Percentiles rank a stretch among this genome's conserved stretches.
Evolutionary conservation across 2,888 invertebrate species (phyloP).

Genomic region (Drosophila hawaiiensis): DNA sequence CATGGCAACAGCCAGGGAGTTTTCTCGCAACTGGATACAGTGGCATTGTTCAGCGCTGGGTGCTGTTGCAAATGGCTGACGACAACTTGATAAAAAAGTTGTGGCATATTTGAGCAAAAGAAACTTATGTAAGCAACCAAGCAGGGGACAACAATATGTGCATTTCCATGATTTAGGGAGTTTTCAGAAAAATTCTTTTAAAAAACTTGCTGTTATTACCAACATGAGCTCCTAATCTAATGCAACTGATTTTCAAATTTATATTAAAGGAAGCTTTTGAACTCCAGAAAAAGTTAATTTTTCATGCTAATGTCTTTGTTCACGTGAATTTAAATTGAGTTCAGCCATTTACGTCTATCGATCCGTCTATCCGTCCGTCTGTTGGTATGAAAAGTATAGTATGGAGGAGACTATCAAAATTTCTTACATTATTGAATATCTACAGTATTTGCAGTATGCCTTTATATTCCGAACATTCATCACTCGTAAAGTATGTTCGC

Average conservation of each 20-base stretch:
- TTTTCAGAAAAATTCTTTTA: conserved; percentile 3
- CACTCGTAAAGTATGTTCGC: background rate
- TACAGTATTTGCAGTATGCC: background rate
- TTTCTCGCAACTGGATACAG: conserved; percentile 46
- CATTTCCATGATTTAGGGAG: conserved; percentile 11
- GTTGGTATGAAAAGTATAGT: background rate
- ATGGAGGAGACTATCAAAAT: no score
- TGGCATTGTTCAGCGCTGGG: conserved; percentile 20
- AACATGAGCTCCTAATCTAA: conserved; percentile 20
- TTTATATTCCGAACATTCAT: background rate
- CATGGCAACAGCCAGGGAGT: conserved; percentile 51
- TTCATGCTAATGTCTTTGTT: background rate
- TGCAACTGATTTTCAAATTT: background rate
- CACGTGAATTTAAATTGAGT: background rate
- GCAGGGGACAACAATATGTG: background rate
- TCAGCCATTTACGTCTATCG: background rate
- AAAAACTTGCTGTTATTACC: conserved; percentile 3
- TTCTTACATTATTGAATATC: background rate
- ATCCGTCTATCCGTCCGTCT: background rate
- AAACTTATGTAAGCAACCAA: conserved; percentile 7
- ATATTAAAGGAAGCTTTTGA: background rate
- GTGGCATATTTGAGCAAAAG: conserved; percentile 32
- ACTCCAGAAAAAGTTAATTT: background rate
- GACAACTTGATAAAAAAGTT: conserved; percentile 62
- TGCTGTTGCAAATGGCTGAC: conserved; percentile 23